Evolutionary conservation across 1,140 invertebrate genomes (phyloP), one percentile per base, ranked within the genome.

Genomic region (Papilio machaon): DNA sequence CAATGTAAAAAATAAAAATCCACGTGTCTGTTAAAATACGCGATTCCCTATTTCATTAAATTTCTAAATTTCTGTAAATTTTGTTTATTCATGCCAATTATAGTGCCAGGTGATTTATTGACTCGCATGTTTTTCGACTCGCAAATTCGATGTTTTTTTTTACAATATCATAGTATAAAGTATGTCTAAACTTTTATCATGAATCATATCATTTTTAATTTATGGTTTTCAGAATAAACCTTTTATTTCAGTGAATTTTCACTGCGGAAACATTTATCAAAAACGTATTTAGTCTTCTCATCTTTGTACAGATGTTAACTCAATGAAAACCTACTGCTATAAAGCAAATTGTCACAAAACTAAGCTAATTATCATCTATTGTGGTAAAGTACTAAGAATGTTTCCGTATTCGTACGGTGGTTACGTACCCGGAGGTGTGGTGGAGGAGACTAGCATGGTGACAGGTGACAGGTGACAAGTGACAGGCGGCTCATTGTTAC

Each of bases 381-480:
- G 47, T 11, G 10, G 47, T 49, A 13, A 49, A 49, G 46, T 47
- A 47, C 46, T 47, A 47, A 49, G 47, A 10, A 13, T 49, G 10
- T 49, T 49, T 49, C 47, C 47, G 13, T 49, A 49, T 49, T 49
- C 8, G 2, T 10, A 10, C 9, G 47, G 13, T n/a, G 4, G 60
- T 64, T 64, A 67, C 60, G 10, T 70, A 70, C 9, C 58, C n/a
- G 58, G 58, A 70, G 30, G 64, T 70, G 30, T 35, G 30, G 64
- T 35, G 64, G 64, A 70, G 10, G 64, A 7, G 64, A 15, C 64
- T 67, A 30, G 17, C 52, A 38, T 78, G 74, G 47, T 23, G 19
- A 76, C 74, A 47, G 13, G 75, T 35, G 49, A 77, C 49, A 58
- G 30, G 64, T 70, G 64, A 70, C 64, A 70, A 7, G 64, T 35